Percentiles rank a stretch among this genome's conserved stretches.
Conservation (phyloP, 2,797 vertebrate species). For the Siniperca scherzeri region DNA sequence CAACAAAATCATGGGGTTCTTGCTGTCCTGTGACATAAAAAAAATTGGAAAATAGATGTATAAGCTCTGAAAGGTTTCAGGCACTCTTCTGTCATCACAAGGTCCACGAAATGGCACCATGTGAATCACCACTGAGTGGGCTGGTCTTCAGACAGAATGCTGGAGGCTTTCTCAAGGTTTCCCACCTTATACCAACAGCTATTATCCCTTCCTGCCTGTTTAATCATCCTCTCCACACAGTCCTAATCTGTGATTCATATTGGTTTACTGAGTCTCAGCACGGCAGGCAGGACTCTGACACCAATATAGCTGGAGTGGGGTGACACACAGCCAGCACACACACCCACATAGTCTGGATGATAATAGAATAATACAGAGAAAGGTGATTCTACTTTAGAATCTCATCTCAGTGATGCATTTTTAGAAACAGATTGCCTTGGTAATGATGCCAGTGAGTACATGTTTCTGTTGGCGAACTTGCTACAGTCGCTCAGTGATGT, state of each 20-base stretch:
- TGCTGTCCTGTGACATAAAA: neutral
- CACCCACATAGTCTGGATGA: conserved; percentile 22
- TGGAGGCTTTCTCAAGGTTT: conserved; percentile 57
- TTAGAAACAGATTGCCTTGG: conserved; percentile 30
- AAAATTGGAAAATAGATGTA: neutral
- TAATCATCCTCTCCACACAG: conserved; percentile 63
- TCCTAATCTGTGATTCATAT: conserved; percentile 73
- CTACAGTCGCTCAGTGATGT: too few relatives aligned
- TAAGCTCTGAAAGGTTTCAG: neutral
- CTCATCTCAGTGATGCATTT: conserved; percentile 46
- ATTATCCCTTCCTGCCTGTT: conserved; percentile 57
- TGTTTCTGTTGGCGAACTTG: neutral
- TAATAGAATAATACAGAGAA: conserved; percentile 41
- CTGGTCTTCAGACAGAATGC: conserved; percentile 25
- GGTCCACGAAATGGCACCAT: conserved; percentile 4
- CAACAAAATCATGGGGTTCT: neutral
- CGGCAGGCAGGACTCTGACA: conserved; percentile 26
- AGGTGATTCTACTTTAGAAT: conserved; percentile 29
- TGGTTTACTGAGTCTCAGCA: conserved; percentile 44
- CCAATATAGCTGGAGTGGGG: conserved; percentile 28
- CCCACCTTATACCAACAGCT: conserved; percentile 58
- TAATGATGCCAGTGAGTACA: conserved; percentile 35
- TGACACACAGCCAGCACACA: conserved; percentile 41
- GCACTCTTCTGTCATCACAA: conserved; percentile 1
- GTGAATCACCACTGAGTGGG: conserved; percentile 43